Base-by-base conservation (phyloP, 2,888 invertebrate species). In the Altica lythri region DNA sequence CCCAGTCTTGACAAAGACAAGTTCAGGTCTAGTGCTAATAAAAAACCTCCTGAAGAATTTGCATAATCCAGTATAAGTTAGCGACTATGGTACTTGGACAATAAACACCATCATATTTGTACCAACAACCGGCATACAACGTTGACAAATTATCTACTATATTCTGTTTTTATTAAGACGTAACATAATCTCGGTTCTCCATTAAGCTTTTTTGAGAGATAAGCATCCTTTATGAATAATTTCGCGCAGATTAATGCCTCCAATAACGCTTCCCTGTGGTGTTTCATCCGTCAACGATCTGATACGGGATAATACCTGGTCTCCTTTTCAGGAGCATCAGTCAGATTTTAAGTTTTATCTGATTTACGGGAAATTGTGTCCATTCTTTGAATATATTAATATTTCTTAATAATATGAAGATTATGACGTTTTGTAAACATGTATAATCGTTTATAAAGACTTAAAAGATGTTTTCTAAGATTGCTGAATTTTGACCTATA, bases 191-290 rank as follows among this genome's bases (percentile, higher is more conserved):
- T 49, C 49, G 45, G 32, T 49, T 32, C 55, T 54, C 53, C 57
- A 57, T 59, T 61, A 46, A 55, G 53, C 53, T 46, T 50, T 40
- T 49, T 56, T 30, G 40, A 37, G 37, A 62, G 60, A 62, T 62
- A 60, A 62, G 57, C 56, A 43, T 57, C 51, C 61, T 69, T 29
- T 71, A 72, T 73, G 72, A 72, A 72, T 73, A 72, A 73, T 72
- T 73, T 73, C 60, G 73, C 72, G 66, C 66, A 72, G 73, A 72
- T 72, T 67, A 68, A 72, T 72, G 69, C 64, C 35, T 66, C 71
- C 71, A 71, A 72, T 73, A 71, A 68, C 55, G 65, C 61, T 63
- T 60, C 63, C 68, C 69, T 57, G 67, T 68, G 67, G 65, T 63
- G 64, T 64, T 64, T 66, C 67, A 62, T 67, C 68, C 66, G 63